Evolutionary conservation across 2,797 vertebrate species (phyloP).

Genomic region (Siniperca scherzeri): DNA sequence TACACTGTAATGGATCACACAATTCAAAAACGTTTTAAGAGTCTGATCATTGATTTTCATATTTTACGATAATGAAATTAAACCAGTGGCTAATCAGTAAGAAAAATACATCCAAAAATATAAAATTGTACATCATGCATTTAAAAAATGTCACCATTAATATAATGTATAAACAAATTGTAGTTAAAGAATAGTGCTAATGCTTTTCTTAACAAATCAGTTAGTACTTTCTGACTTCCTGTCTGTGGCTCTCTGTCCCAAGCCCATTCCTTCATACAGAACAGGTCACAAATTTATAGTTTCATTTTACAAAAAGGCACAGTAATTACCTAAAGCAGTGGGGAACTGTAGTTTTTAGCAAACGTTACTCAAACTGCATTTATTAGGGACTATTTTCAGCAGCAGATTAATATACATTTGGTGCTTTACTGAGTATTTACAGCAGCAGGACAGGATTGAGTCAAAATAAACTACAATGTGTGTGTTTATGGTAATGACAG

Average conservation of each 20-base stretch:
- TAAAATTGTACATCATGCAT: neutral
- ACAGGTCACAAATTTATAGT: neutral
- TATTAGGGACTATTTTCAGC: conserved; percentile 13
- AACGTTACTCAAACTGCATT: neutral
- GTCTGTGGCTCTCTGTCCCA: neutral
- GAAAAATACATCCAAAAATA: neutral
- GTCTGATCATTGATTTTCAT: neutral
- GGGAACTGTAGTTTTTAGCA: neutral
- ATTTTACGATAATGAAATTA: too few relatives aligned
- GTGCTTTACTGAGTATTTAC: conserved; percentile 12
- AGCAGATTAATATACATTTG: conserved; percentile 27
- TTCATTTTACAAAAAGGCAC: neutral
- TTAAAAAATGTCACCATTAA: neutral
- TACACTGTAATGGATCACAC: neutral
- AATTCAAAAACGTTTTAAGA: neutral
- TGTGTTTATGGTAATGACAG: neutral
- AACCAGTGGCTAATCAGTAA: neutral
- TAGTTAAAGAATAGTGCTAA: neutral
- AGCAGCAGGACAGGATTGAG: neutral
- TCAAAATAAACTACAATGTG: neutral
- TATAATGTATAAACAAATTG: neutral
- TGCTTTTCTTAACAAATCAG: neutral
- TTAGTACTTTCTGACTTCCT: too few relatives aligned
- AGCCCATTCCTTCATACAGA: neutral
- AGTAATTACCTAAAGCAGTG: neutral